These are phyloP conservation scores for Orius insidiosus DNA, from an alignment of 1,140 invertebrate species.

Conservation along the genomic window DNA sequence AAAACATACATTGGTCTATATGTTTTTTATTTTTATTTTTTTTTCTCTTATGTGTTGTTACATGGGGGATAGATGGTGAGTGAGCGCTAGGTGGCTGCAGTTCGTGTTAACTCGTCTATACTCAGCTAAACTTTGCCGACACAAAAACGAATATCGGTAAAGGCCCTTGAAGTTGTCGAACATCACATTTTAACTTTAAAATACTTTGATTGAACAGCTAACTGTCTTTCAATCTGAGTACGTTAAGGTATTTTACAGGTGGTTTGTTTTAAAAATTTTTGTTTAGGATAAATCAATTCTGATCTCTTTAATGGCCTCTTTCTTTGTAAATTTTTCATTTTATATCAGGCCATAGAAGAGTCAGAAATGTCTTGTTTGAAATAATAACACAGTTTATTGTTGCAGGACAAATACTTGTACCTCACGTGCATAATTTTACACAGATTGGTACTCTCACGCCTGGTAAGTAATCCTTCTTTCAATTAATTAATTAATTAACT, in stretches of 20 bases:
- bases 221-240: neutral
- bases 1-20: neutral
- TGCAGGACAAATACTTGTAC: slow-evolving; percentile 13
- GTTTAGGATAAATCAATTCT: neutral
- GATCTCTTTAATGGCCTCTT: neutral
- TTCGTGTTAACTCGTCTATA: neutral
- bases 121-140: slow-evolving; percentile 14
- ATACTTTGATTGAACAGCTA: neutral
- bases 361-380: neutral
- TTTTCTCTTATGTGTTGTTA: slow-evolving; percentile 16
- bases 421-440: slow-evolving; percentile 57
- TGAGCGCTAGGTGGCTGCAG: slow-evolving; percentile 13
- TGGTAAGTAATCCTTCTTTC: slow-evolving; percentile 33
- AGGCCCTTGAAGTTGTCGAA: slow-evolving; percentile 8
- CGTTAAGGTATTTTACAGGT: neutral
- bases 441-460: slow-evolving; percentile 73
- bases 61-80: slow-evolving; percentile 13
- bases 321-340: neutral
- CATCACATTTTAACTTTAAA: neutral
- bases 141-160: slow-evolving; percentile 12
- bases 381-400: slow-evolving; percentile 8
- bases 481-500: slow-evolving; percentile 5
- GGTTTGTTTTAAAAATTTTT: slow-evolving; percentile 2
- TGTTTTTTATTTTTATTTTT: slow-evolving; percentile 11
- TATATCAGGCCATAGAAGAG: neutral